Evolutionary conservation across 92 coral and sea anemone genomes (phyloP).

Genomic region (Palythoa heliodiscus): DNA sequence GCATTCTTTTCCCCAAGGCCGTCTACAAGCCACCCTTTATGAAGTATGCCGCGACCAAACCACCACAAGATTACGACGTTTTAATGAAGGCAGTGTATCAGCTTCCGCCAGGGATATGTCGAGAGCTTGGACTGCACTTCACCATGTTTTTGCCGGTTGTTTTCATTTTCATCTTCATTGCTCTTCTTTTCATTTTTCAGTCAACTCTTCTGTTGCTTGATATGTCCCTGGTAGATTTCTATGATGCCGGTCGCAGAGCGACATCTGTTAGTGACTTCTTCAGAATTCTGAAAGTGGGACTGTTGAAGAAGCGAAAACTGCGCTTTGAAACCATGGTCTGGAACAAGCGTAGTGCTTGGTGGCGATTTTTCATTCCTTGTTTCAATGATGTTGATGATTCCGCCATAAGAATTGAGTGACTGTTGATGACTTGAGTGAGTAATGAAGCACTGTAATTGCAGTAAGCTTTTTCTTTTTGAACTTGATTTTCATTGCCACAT

Average conservation of each 20-base stretch:
- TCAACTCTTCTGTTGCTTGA: constrained; percentile 80
- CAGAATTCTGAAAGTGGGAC: constrained; percentile 68
- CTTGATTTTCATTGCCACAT: no score
- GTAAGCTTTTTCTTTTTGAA: no score
- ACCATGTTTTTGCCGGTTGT: constrained; percentile 79
- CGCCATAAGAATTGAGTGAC: constrained; percentile 30
- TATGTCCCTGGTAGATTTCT: constrained; percentile 92
- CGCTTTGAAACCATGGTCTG: constrained; percentile 74
- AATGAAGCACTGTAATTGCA: no score
- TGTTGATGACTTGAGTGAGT: background rate
- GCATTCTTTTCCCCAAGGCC: constrained; percentile 22
- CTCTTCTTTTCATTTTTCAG: constrained; percentile 76
- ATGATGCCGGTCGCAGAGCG: constrained; percentile 73
- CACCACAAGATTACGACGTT: constrained; percentile 23
- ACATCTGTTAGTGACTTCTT: constrained; percentile 70
- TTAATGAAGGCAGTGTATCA: constrained; percentile 45
- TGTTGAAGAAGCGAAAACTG: constrained; percentile 72
- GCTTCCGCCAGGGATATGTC: constrained; percentile 66
- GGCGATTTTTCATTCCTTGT: constrained; percentile 87
- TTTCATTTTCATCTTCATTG: constrained; percentile 75
- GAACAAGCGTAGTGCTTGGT: constrained; percentile 74
- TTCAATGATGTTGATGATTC: constrained; percentile 68
- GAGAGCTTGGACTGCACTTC: constrained; percentile 69
- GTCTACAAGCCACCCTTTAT: constrained; percentile 25
- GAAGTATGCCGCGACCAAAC: constrained; percentile 51